These are phyloP conservation scores for Phodopus roborovskii DNA, from an alignment of 2,113 vertebrate genomes.

Conservation along the genomic window DNA sequence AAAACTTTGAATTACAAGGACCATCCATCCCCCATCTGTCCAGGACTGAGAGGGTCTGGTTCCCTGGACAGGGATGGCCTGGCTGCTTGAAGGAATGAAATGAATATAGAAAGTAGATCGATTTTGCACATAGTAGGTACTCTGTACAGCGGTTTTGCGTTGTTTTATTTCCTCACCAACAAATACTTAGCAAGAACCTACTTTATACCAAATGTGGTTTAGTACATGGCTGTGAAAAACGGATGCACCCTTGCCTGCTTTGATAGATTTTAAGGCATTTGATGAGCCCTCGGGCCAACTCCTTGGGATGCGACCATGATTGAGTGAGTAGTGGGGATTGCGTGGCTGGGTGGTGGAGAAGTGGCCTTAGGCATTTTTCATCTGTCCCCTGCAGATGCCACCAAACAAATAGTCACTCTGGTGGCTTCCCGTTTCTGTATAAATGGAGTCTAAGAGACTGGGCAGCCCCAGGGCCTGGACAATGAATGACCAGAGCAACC, in stretches of 20 bases:
- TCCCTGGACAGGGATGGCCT: not conserved
- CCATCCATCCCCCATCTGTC: not conserved
- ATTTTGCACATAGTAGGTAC: not conserved
- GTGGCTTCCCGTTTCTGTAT: not conserved
- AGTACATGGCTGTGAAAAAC: fast-evolving
- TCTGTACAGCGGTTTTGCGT: not conserved
- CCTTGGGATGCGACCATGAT: not conserved
- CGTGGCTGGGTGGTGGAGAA: not conserved
- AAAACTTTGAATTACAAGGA: too few species aligned
- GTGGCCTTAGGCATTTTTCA: not conserved
- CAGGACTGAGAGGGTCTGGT: not conserved
- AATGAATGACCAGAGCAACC: not conserved
- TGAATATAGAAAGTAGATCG: not conserved
- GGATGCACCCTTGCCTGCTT: not conserved
- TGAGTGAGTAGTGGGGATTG: not conserved
- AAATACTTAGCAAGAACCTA: not conserved
- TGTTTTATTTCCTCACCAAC: not conserved
- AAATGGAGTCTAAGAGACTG: not conserved
- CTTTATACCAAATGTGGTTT: not conserved
- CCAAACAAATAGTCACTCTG: not conserved
- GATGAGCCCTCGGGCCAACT: not conserved
- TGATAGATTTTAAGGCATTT: not conserved
- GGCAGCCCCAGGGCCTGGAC: not conserved
- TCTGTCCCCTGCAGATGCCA: not conserved
- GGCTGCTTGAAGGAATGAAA: not conserved